Evolutionary conservation across 2,888 invertebrate genomes (phyloP).

Genomic region (Antheraea assamensis): DNA sequence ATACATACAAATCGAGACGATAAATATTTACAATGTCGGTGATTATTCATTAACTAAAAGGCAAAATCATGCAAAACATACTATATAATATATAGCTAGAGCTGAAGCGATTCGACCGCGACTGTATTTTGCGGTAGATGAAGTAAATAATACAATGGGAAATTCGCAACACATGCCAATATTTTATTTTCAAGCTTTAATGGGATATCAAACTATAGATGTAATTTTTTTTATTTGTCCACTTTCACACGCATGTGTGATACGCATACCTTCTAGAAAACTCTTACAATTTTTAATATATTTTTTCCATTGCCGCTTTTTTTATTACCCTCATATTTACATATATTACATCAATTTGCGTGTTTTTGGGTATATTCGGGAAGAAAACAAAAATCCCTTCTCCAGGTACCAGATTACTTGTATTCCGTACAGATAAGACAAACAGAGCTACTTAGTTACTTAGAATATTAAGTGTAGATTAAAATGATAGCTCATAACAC

Average conservation of each 20-base stretch:
- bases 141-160: constrained; percentile 2
- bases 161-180: constrained; percentile 21
- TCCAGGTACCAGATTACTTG: too few relatives aligned
- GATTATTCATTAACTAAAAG: not conserved
- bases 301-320: too few relatives aligned
- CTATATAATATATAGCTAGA: not conserved
- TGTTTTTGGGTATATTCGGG: too few relatives aligned
- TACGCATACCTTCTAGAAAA: not conserved
- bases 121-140: constrained; percentile 14
- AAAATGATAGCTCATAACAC: too few relatives aligned
- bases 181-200: constrained; percentile 3
- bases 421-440: too few relatives aligned
- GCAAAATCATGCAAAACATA: not conserved
- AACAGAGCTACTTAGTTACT: too few relatives aligned
- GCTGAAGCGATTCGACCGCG: constrained; percentile 7
- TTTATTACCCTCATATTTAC: too few relatives aligned
- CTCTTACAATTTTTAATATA: not conserved
- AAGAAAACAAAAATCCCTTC: too few relatives aligned
- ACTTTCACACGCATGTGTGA: constrained; percentile 4
- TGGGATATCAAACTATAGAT: not conserved
- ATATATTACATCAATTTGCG: too few relatives aligned
- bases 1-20: not conserved
- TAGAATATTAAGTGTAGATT: too few relatives aligned
- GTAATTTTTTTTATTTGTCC: not conserved
- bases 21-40: not conserved